Conservation (phyloP, 2,113 vertebrate species). For the Hucho hucho region DNA sequence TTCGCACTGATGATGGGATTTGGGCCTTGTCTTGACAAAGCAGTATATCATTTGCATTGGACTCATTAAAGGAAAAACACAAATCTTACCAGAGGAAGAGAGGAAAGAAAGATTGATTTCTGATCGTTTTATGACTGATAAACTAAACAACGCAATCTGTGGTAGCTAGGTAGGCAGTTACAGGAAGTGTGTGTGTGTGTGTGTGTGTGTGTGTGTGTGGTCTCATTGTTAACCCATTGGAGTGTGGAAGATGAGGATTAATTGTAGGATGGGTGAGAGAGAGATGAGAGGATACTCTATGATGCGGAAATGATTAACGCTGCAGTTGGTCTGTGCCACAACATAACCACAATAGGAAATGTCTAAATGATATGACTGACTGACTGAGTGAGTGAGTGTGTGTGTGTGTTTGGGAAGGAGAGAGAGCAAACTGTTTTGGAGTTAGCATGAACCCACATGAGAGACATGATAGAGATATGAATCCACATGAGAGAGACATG, state of each 20-base stretch:
- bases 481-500: too few species aligned
- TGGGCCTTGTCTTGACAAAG: too few species aligned
- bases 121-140: slow-evolving; percentile 76
- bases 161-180: slow-evolving; percentile 49
- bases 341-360: slow-evolving; percentile 71
- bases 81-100: slow-evolving; percentile 20
- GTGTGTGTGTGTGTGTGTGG: slow-evolving; percentile 23
- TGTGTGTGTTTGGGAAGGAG: too few species aligned
- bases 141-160: slow-evolving; percentile 77
- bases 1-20: too few species aligned
- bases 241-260: slow-evolving; percentile 66
- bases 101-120: slow-evolving; percentile 66
- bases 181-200: slow-evolving; percentile 45
- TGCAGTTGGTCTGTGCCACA: slow-evolving; percentile 59
- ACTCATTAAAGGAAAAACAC: not conserved
- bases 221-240: slow-evolving; percentile 63
- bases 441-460: too few species aligned
- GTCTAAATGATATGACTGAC: slow-evolving; percentile 60
- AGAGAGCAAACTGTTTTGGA: too few species aligned
- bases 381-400: not conserved
- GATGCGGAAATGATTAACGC: slow-evolving; percentile 73
- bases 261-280: slow-evolving; percentile 62
- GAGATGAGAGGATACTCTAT: slow-evolving; percentile 61
- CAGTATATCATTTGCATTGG: too few species aligned
- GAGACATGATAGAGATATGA: too few species aligned